phyloP scores from a whole-genome alignment of 2,113 vertebrate genomes.

The Corapipo altera region DNA sequence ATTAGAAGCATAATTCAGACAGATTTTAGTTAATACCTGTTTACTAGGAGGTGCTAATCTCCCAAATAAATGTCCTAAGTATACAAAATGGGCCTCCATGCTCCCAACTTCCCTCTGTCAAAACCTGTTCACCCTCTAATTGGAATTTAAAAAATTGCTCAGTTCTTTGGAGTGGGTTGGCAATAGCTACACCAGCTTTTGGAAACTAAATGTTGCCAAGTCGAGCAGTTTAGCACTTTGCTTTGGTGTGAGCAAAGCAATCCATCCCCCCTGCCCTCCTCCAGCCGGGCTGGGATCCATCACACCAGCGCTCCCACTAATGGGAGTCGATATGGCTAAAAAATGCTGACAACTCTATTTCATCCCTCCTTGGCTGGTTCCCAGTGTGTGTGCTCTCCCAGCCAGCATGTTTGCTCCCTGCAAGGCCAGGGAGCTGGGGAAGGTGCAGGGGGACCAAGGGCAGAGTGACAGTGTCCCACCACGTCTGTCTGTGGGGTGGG shows the following conservation, averaged over 20 bases:
- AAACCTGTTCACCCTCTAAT: background rate
- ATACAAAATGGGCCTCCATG: background rate
- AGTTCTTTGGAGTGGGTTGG: background rate
- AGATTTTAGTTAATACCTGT: constrained; percentile 61
- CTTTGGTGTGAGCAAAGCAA: background rate
- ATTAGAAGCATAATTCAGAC: constrained; percentile 59
- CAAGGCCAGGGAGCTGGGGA: background rate
- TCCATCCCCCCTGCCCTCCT: background rate
- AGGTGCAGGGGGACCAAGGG: background rate
- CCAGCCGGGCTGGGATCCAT: rapidly evolving
- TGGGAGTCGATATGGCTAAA: background rate
- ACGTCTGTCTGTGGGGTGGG: too few species aligned
- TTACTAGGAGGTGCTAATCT: constrained; percentile 47
- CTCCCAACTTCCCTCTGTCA: background rate
- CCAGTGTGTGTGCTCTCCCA: rapidly evolving
- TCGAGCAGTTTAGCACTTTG: background rate
- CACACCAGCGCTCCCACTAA: rapidly evolving
- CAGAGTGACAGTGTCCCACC: rapidly evolving
- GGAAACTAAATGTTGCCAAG: background rate
- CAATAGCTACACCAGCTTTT: background rate
- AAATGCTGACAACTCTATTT: rapidly evolving
- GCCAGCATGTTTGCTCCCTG: background rate
- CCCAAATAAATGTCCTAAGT: background rate
- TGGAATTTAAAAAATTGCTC: background rate
- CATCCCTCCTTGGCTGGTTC: background rate